Evolutionary conservation across 2,888 invertebrate genomes (phyloP).

Genomic region (Eristalinus aeneus): DNA sequence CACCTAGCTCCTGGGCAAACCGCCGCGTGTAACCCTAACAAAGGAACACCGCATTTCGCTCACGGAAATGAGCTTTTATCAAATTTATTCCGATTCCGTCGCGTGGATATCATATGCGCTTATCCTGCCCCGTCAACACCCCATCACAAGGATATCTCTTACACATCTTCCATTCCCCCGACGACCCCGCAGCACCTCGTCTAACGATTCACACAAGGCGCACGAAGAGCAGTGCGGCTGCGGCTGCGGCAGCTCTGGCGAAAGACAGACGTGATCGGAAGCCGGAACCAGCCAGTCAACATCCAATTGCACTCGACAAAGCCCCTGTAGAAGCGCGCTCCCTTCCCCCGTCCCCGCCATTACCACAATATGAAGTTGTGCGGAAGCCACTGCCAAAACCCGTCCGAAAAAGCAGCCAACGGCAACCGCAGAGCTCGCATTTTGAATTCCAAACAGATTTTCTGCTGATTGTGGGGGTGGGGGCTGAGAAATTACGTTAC

Average conservation of each 20-base stretch:
- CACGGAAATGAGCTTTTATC: slow-evolving; percentile 65
- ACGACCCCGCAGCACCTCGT: slow-evolving; percentile 17
- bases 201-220: slow-evolving; percentile 37
- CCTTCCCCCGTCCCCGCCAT: too few relatives aligned
- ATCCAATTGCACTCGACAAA: slow-evolving; percentile 35
- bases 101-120: slow-evolving; percentile 57
- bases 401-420: slow-evolving; percentile 5
- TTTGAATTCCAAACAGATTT: slow-evolving; percentile 69
- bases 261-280: slow-evolving; percentile 65
- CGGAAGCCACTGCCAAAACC: slow-evolving; percentile 46
- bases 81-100: slow-evolving; percentile 60
- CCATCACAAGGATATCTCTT: slow-evolving; percentile 34
- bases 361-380: slow-evolving; percentile 59
- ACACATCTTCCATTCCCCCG: slow-evolving; percentile 3
- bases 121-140: not conserved
- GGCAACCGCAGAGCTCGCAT: slow-evolving; percentile 32
- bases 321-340: slow-evolving; percentile 49
- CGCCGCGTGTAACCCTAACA: slow-evolving; percentile 1
- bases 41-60: slow-evolving; percentile 49
- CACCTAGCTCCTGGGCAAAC: not conserved
- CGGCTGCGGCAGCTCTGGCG: too few relatives aligned
- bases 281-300: slow-evolving; percentile 33
- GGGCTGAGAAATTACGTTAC: slow-evolving; percentile 66
- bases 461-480: slow-evolving; percentile 56
- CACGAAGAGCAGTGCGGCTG: not conserved